A percentile compares a stretch with the other conserved stretches of the same genome.
Conservation (phyloP, 2,888 invertebrate genomes). For the Apodemia mormo region DNA sequence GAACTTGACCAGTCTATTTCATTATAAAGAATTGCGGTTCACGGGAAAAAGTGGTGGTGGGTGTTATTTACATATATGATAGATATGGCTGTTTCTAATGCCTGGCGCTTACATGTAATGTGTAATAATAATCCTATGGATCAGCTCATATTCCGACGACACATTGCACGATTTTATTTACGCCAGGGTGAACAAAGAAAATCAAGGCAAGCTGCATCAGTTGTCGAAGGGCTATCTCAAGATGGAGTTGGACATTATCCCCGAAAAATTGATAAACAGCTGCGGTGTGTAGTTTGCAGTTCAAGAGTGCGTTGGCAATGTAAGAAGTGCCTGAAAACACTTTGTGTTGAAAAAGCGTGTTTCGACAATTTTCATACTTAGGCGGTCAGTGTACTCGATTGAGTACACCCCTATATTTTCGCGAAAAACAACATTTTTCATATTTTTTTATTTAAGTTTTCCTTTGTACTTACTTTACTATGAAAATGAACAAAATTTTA, state of each 20-base stretch:
- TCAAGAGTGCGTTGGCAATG: not conserved
- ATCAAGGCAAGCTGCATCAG: not conserved
- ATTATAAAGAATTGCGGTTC: conserved; percentile 7
- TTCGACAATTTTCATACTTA: not conserved
- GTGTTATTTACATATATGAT: conserved; percentile 15
- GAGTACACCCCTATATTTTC: not conserved
- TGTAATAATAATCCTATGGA: conserved; percentile 5
- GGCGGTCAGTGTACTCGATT: not conserved
- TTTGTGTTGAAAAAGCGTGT: not conserved
- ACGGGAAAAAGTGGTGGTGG: conserved; percentile 20
- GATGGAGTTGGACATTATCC: not conserved
- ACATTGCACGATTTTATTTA: conserved; percentile 1
- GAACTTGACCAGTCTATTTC: conserved; percentile 14
- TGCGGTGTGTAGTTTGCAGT: not conserved
- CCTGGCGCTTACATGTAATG: conserved; percentile 21
- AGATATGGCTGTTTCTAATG: conserved; percentile 20
- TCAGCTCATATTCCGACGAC: conserved; percentile 17
- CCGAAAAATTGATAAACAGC: not conserved
- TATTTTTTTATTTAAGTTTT: too few relatives aligned
- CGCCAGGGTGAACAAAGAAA: not conserved
- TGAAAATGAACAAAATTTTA: too few relatives aligned
- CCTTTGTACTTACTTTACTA: too few relatives aligned
- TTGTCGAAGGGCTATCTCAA: not conserved
- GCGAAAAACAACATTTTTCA: too few relatives aligned
- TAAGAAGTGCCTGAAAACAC: not conserved